Evolutionary conservation across 2,888 invertebrate species (phyloP), one percentile per base, ranked within the genome.

Genomic region (Idaea biselata): DNA sequence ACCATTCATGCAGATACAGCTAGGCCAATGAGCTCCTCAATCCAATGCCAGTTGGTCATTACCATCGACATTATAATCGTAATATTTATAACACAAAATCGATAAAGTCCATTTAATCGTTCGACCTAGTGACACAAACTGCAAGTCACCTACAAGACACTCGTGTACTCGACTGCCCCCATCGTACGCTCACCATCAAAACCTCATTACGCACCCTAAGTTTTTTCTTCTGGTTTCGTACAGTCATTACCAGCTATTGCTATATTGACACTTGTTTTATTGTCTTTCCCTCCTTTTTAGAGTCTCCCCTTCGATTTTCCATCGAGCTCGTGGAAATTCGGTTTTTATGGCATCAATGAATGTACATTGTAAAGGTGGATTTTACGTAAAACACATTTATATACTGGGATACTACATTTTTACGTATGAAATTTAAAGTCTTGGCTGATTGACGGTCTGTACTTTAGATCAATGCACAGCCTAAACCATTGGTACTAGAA

Each of bases 171-270:
- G 61, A 64, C 63, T 64, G 60, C 60, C 60, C 66, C 61, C 57
- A 44, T 58, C 17, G 65, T 60, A 63, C 63, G 62, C 65, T 65
- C 69, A 67, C 67, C 66, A 73, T 74, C 68, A 71, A 71, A 71
- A 63, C 60, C 62, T 70, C 70, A 69, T 74, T 68, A 68, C 68
- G 63, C 68, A 62, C 70, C 72, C 68, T 65, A 63, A 65, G 58
- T 63, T 69, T 67, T 60, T 65, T 18, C 56, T 18, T 17, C 17
- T 17, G 17, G 56, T 56, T 56, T 56, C 56, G 18, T 14, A 56
- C 18, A 56, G 18, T 56, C 56, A 56, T 56, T 56, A 56, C 56
- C 56, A 56, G 56, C 56, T 56, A 56, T 56, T 56, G 56, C 17
- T 18, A 56, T 56, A 56, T 56, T 56, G 56, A 56, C 56, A 56